Evolutionary conservation across 2,113 vertebrate genomes (phyloP), one percentile per base, ranked within the genome.

Genomic region (Poeciliopsis retropinna): DNA sequence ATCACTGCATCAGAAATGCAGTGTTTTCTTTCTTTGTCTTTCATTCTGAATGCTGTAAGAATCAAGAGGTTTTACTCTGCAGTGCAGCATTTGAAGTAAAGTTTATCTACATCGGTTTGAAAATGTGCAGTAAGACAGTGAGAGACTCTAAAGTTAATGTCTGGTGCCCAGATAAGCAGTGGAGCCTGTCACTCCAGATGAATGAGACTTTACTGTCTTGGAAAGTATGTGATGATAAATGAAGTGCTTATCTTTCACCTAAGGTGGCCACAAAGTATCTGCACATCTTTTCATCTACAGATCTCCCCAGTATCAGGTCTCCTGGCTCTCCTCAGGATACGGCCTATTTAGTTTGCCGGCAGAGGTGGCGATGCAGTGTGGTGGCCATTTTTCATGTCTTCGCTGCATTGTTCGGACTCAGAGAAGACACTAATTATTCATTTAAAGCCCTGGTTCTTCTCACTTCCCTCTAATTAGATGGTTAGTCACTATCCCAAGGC

Each of bases 391-490:
- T 79, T 85, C 81, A 87, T 81, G 32, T 81, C 74, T 65, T 67
- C 29, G 44, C 51, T 27, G 39, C 70, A 89, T 88, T 91, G 88
- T 92, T 90, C n/a, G 11, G 72, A 78, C 72, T 84, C 51, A 60
- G 72, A 81, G 80, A 85, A 80, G 76, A 67, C 73, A 76, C 86
- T 90, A 88, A 92, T 91, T 89, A 91, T 91, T 92, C 85, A 89
- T 91, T 91, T 90, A 85, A 87, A 84, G 81, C 84, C 79, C 57
- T 3, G 22, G 61, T 86, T 86, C 84, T 65, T 80, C 78, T 61
- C 65, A 74, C 78, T 87, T 87, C 81, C 79, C 85, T 91, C 77
- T 93, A 91, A 92, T 92, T 92, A 92, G 84, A 87, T 62, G 83
- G 81, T 90, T 89, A 88, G 85, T 88, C 84, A 82, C 83, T 81